phyloP scores from a whole-genome alignment of 2,888 invertebrate genomes.

The Saturnia pavonia region DNA sequence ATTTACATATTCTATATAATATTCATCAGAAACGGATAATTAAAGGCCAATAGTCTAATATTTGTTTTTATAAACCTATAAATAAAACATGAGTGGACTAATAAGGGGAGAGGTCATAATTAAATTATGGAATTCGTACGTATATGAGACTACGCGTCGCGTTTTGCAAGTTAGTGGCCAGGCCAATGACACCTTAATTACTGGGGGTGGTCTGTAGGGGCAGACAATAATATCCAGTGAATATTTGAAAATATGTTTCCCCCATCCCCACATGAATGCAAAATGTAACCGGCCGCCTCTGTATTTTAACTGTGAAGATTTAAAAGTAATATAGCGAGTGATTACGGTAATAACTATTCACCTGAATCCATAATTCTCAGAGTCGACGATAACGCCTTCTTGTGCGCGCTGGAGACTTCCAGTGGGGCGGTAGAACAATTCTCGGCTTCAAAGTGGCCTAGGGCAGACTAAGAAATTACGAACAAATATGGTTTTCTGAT shows the following conservation, averaged over 20 bases:
- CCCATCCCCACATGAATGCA: background rate
- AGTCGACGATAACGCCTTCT: no score
- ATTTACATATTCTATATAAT: no score
- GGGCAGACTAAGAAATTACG: no score
- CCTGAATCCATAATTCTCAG: no score
- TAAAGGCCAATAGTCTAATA: background rate
- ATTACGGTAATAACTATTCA: no score
- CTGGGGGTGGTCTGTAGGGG: constrained; percentile 26
- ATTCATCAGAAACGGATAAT: background rate
- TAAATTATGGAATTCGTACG: background rate
- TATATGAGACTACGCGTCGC: background rate
- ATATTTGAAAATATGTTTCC: background rate
- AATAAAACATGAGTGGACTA: background rate
- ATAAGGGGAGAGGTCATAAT: background rate
- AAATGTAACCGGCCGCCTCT: background rate
- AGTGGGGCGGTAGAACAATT: no score
- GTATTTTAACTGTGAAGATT: background rate
- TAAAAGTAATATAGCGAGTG: no score
- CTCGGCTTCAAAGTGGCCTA: no score
- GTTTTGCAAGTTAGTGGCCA: constrained; percentile 44
- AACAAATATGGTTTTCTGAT: no score
- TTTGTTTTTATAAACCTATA: background rate
- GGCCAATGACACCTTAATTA: constrained; percentile 43
- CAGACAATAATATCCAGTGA: background rate
- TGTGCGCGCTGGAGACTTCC: no score